A percentile compares a stretch with the other conserved stretches of the same genome.
These are phyloP conservation scores for Todus mexicanus DNA, from an alignment of 2,797 vertebrate species.

Conservation along the genomic window DNA sequence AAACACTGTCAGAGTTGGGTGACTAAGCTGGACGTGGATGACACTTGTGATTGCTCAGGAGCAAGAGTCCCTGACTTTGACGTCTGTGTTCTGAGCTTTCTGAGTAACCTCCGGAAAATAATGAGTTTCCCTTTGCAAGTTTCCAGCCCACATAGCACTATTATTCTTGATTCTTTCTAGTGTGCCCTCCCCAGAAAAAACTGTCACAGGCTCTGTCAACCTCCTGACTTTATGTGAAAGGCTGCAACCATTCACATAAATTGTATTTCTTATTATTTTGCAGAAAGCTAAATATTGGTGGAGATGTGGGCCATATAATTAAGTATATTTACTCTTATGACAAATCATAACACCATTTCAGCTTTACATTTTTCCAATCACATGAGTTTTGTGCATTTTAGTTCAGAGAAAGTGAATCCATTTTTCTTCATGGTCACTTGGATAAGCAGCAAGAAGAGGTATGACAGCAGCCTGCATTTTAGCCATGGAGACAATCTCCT, in stretches of 20 bases:
- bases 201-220: background rate
- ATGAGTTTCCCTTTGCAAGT: background rate
- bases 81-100: background rate
- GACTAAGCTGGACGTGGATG: background rate
- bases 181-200: background rate
- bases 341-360: background rate
- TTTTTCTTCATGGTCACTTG: slow-evolving; percentile 3
- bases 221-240: background rate
- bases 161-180: background rate
- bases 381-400: background rate
- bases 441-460: background rate
- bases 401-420: background rate
- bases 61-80: background rate
- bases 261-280: background rate
- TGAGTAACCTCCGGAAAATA: background rate
- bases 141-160: background rate
- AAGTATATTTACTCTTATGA: background rate
- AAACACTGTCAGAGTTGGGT: background rate
- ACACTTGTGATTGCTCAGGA: background rate
- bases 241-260: background rate
- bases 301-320: background rate
- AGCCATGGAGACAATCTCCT: slow-evolving; percentile 42
- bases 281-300: background rate
- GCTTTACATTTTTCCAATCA: background rate
- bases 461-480: background rate